Evolutionary conservation across 37 sponge, comb jelly and placozoan genomes (phyloP).

Genomic region (Ephydatia muelleri): DNA sequence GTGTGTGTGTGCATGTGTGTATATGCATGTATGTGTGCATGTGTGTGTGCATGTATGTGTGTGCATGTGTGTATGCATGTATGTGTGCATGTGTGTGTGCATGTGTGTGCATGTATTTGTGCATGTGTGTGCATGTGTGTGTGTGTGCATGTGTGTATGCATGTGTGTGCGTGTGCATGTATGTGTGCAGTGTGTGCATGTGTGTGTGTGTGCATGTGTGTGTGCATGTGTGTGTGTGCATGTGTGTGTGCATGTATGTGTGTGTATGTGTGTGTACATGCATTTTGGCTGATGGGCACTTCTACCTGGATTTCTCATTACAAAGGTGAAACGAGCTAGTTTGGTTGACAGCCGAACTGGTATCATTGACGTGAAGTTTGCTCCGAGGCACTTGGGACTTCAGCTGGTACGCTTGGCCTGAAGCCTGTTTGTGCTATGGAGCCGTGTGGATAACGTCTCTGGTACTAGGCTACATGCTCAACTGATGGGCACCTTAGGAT

Average conservation of each 20-base stretch:
- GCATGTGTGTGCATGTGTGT: no score
- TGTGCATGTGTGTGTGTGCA: not conserved
- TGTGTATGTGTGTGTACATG: constrained; percentile 18
- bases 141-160: not conserved
- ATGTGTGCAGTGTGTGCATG: constrained; percentile 2
- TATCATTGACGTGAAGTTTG: constrained; percentile 91
- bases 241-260: not conserved
- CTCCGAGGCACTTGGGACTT: constrained; percentile 86
- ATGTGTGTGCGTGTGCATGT: not conserved
- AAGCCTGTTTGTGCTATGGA: not conserved
- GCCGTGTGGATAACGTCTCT: not conserved
- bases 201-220: constrained; percentile 15
- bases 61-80: not conserved
- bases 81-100: constrained; percentile 15
- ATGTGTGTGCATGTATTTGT: no score
- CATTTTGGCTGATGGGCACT: not conserved
- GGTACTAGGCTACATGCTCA: constrained; percentile 83
- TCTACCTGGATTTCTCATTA: not conserved
- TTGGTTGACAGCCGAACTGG: constrained; percentile 89
- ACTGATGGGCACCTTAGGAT: constrained; percentile 85
- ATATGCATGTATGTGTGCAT: no score
- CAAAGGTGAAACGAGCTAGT: constrained; percentile 78
- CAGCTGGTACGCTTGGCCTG: constrained; percentile 55
- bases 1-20: no score
- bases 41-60: constrained; percentile 1